phyloP scores from a whole-genome alignment of 2,888 invertebrate genomes.

The Marasmarcha lunaedactyla region DNA sequence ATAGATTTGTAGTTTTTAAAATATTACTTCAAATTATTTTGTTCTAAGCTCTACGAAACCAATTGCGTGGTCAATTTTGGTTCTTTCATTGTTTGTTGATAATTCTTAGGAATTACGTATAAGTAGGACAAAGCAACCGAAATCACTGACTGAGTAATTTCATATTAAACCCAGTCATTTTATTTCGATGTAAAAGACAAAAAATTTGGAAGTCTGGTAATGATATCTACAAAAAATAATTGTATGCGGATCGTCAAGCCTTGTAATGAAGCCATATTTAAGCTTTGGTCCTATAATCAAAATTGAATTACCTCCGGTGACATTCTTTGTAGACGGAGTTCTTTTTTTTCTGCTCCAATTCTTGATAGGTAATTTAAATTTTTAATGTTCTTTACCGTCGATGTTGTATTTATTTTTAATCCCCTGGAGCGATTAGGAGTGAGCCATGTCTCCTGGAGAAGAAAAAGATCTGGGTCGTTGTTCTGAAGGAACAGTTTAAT shows the following conservation, averaged over 20 bases:
- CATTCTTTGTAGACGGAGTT: conserved; percentile 52
- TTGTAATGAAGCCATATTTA: conserved; percentile 62
- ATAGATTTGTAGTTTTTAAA: too few relatives aligned
- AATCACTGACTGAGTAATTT: conserved; percentile 55
- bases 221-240: conserved; percentile 63
- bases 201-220: conserved; percentile 52
- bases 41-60: too few relatives aligned
- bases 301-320: conserved; percentile 67
- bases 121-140: conserved; percentile 32
- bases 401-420: too few relatives aligned
- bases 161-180: conserved; percentile 55
- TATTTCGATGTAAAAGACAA: conserved; percentile 31
- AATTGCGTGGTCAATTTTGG: conserved; percentile 5
- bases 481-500: too few relatives aligned
- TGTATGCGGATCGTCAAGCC: conserved; percentile 60
- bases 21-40: too few relatives aligned
- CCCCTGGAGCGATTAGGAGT: too few relatives aligned
- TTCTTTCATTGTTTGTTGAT: conserved; percentile 12
- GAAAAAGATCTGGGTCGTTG: too few relatives aligned
- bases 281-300: conserved; percentile 68
- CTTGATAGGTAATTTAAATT: conserved; percentile 48
- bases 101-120: conserved; percentile 15
- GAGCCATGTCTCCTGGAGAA: too few relatives aligned
- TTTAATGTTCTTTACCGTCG: conserved; percentile 36
- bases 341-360: conserved; percentile 67